Percentiles rank a stretch among this genome's conserved stretches.
phyloP scores from a whole-genome alignment of 1,140 invertebrate species.

The Diplogasteroides magnus region DNA sequence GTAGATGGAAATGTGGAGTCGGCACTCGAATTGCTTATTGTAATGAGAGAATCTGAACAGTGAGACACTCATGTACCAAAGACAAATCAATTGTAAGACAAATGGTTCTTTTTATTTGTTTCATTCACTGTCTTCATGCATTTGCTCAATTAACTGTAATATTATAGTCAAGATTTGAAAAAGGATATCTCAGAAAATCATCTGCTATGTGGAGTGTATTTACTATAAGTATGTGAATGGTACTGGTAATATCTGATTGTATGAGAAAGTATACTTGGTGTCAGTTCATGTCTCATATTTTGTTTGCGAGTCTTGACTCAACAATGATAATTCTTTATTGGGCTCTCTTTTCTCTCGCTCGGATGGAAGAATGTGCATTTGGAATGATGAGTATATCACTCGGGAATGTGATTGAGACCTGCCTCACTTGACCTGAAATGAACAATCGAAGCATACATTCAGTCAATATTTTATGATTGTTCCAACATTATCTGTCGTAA shows the following conservation, averaged over 20 bases:
- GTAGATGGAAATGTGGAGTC: background rate
- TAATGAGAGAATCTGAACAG: background rate
- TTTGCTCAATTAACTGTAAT: too few relatives aligned
- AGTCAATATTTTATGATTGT: too few relatives aligned
- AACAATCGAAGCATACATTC: background rate
- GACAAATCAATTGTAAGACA: too few relatives aligned
- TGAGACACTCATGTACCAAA: too few relatives aligned
- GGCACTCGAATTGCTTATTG: background rate
- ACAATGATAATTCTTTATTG: conserved; percentile 2
- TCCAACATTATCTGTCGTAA: too few relatives aligned
- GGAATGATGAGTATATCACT: conserved; percentile 56
- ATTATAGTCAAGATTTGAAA: too few relatives aligned
- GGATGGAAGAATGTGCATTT: too few relatives aligned
- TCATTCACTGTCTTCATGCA: too few relatives aligned
- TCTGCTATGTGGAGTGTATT: too few relatives aligned
- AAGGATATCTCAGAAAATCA: too few relatives aligned
- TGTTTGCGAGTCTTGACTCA: background rate
- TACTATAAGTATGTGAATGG: too few relatives aligned
- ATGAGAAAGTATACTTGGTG: conserved; percentile 3
- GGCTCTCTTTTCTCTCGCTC: background rate
- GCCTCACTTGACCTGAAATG: conserved; percentile 54
- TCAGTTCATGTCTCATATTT: conserved; percentile 4
- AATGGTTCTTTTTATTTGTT: too few relatives aligned
- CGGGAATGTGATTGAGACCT: conserved; percentile 72
- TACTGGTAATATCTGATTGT: conserved; percentile 61